Percentiles rank a stretch among this genome's conserved stretches.
Conservation (phyloP, 1,140 invertebrate genomes). For the Propsilocerus akamusi region DNA sequence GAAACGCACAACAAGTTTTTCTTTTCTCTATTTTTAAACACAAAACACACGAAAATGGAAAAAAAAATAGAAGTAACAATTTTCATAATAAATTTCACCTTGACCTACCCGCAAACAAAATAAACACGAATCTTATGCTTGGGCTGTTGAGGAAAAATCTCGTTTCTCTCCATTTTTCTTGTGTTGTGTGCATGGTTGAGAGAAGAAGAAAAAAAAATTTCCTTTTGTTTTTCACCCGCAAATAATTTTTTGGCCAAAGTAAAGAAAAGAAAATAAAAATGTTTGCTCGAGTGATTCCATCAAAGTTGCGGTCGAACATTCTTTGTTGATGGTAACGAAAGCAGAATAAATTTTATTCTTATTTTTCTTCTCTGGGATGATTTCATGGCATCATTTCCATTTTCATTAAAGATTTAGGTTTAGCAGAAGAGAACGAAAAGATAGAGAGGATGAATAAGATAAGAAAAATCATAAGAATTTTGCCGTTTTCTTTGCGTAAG, state of each 20-base stretch:
- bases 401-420: conserved; percentile 3
- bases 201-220: too few species aligned
- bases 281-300: too few species aligned
- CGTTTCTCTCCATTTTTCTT: too few species aligned
- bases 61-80: neutral
- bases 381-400: conserved; percentile 1
- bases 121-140: too few species aligned
- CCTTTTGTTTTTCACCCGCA: too few species aligned
- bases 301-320: too few species aligned
- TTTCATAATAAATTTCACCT: conserved; percentile 4
- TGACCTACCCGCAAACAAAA: neutral
- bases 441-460: neutral
- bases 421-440: neutral
- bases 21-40: too few species aligned
- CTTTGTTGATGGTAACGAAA: too few species aligned
- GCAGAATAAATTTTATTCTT: neutral
- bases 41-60: neutral
- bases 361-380: neutral
- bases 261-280: too few species aligned
- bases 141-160: too few species aligned
- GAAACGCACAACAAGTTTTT: neutral
- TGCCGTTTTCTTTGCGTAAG: neutral
- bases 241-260: too few species aligned
- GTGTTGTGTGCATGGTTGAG: too few species aligned
- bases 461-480: neutral